phyloP scores from a whole-genome alignment of 2,888 invertebrate species.

The Anodontia alba region DNA sequence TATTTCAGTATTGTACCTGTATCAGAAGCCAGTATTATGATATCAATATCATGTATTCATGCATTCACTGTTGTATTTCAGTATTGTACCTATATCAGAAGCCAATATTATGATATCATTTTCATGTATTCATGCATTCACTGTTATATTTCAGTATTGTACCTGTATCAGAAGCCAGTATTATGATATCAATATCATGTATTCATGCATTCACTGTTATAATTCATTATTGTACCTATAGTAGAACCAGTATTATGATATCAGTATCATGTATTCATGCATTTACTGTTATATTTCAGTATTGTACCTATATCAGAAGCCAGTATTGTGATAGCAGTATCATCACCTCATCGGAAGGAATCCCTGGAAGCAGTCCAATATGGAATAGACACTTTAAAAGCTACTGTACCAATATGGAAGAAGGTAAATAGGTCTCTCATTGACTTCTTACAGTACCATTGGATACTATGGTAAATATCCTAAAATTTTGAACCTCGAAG shows the following conservation, averaged over 20 bases:
- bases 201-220: too few relatives aligned
- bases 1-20: slow-evolving; percentile 89
- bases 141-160: slow-evolving; percentile 86
- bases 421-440: too few relatives aligned
- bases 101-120: slow-evolving; percentile 96
- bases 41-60: slow-evolving; percentile 95
- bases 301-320: slow-evolving; percentile 93
- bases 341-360: slow-evolving; percentile 94
- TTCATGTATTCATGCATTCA: too few relatives aligned
- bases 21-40: slow-evolving; percentile 94
- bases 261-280: too few relatives aligned
- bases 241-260: too few relatives aligned
- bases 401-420: slow-evolving; percentile 97
- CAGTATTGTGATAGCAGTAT: slow-evolving; percentile 95
- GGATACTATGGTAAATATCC: background rate
- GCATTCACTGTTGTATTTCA: slow-evolving; percentile 65
- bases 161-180: slow-evolving; percentile 93
- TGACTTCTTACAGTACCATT: background rate
- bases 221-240: too few relatives aligned
- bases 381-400: slow-evolving; percentile 94
- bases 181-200: slow-evolving; percentile 95
- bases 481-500: too few relatives aligned
- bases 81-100: slow-evolving; percentile 91
- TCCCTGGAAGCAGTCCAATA: slow-evolving; percentile 93
- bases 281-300: slow-evolving; percentile 72